Conservation (phyloP, 2,797 vertebrate genomes). For the Amblyopsis hoosieri region DNA sequence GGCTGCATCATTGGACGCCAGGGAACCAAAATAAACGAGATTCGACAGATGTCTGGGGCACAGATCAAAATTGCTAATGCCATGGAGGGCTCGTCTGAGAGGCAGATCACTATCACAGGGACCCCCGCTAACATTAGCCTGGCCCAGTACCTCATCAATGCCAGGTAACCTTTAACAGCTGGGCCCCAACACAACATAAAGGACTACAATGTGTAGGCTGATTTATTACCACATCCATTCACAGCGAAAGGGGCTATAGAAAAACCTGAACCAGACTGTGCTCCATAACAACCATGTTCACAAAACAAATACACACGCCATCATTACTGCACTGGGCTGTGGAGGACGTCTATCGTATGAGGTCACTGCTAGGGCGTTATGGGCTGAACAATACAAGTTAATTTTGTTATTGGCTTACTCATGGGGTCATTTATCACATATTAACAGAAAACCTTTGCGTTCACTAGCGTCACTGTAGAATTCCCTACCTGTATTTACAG, state of each 20-base stretch:
- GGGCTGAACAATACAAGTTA: no score
- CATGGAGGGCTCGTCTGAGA: slow-evolving; percentile 95
- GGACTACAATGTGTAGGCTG: no score
- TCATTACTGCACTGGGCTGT: no score
- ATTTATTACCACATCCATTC: neutral
- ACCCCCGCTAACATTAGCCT: slow-evolving; percentile 98
- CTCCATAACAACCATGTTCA: no score
- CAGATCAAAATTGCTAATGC: slow-evolving; percentile 98
- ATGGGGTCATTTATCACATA: no score
- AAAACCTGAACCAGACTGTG: no score
- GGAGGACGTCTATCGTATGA: no score
- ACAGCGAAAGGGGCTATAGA: neutral
- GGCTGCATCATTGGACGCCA: slow-evolving; percentile 98
- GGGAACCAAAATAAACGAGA: slow-evolving; percentile 99
- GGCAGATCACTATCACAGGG: slow-evolving; percentile 97
- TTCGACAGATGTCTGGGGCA: slow-evolving; percentile 97
- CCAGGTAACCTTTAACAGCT: slow-evolving; percentile 81
- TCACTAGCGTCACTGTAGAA: no score
- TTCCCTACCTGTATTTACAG: neutral
- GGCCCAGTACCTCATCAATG: slow-evolving; percentile 98
- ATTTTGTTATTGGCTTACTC: no score
- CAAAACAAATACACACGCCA: no score
- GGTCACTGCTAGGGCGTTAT: no score
- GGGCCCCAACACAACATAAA: slow-evolving; percentile 6
- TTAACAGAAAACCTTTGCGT: no score